Percentiles rank a stretch among this genome's conserved stretches.
phyloP scores from a whole-genome alignment of 2,113 vertebrate species.

The Eulemur rufifrons region DNA sequence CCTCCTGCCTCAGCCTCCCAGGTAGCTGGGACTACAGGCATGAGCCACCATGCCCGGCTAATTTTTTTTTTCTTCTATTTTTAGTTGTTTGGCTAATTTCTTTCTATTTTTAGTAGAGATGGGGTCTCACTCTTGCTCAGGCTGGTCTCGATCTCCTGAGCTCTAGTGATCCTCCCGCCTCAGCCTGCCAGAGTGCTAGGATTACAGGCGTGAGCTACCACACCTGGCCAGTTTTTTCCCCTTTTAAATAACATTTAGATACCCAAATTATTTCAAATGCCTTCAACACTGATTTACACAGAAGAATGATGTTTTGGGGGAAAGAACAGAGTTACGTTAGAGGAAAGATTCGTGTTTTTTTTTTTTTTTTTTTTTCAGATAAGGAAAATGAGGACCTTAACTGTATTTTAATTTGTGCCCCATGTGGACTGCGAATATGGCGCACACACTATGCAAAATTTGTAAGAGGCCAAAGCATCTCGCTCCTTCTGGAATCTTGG shows the following conservation, averaged over 20 bases:
- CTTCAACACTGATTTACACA: conserved; percentile 6
- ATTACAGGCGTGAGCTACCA: too few relatives aligned
- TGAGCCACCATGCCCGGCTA: too few relatives aligned
- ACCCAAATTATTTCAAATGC: neutral
- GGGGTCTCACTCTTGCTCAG: too few relatives aligned
- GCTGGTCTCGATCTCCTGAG: too few relatives aligned
- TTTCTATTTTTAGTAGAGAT: too few relatives aligned
- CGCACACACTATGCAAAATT: neutral
- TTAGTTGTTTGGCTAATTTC: too few relatives aligned
- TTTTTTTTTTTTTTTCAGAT: neutral
- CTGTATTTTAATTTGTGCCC: neutral
- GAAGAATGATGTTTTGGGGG: neutral
- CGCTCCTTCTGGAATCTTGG: neutral
- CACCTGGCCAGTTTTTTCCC: neutral
- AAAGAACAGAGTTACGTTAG: neutral
- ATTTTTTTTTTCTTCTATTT: too few relatives aligned
- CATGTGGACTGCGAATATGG: neutral
- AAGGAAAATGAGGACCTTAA: conserved; percentile 25
- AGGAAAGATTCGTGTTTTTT: neutral
- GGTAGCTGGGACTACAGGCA: too few relatives aligned
- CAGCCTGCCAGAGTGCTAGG: too few relatives aligned
- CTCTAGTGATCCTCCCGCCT: too few relatives aligned
- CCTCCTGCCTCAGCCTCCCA: too few relatives aligned
- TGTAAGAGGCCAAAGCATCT: neutral
- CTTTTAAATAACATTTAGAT: conserved; percentile 11